Base-by-base conservation (phyloP, 1,140 invertebrate species). In the Paralvinella palmiformis region DNA sequence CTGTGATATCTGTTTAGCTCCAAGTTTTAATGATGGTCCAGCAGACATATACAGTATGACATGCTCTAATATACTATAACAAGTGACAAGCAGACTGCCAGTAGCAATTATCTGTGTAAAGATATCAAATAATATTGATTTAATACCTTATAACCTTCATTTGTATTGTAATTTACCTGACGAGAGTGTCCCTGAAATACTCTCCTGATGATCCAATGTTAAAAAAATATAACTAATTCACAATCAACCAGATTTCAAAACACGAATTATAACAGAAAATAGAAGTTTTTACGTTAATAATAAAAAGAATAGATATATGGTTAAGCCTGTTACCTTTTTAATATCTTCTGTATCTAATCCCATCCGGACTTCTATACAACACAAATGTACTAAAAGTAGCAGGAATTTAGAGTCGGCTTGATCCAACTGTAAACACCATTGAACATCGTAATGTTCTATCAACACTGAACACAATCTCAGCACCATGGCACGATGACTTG, bases 351-450 rank as follows among this genome's bases (percentile, higher is more conserved):
- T 90, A 75, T 96, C 92, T 45, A 95, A 79, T 71, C 91, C 89
- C 91, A 96, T 94, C 71, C 91, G 85, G 2, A 94, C 87, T 84
- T 96, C 93, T 74, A 96, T 91, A 56, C 91, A 90, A 67, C 88
- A 87, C 22, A 96, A 78, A 77, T 95, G 91, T 59, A 94, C 85
- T 1, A 94, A 78, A 44, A 94, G 78, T 1, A 94, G 80, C 69
- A 94, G 89, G 70, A 94, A 89, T 69, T 89, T 88, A n/a, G n/a
- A n/a, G n/a, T n/a, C n/a, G n/a, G n/a, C n/a, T n/a, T n/a, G n/a
- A n/a, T n/a, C n/a, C n/a, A n/a, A n/a, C n/a, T n/a, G n/a, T n/a
- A n/a, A n/a, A n/a, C n/a, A n/a, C n/a, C n/a, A n/a, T n/a, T n/a
- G n/a, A n/a, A n/a, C n/a, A n/a, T n/a, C n/a, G n/a, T n/a, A n/a